Percentiles rank a stretch among this genome's conserved stretches.
phyloP scores from a whole-genome alignment of 2,797 vertebrate genomes.

The Pelodytes ibericus region DNA sequence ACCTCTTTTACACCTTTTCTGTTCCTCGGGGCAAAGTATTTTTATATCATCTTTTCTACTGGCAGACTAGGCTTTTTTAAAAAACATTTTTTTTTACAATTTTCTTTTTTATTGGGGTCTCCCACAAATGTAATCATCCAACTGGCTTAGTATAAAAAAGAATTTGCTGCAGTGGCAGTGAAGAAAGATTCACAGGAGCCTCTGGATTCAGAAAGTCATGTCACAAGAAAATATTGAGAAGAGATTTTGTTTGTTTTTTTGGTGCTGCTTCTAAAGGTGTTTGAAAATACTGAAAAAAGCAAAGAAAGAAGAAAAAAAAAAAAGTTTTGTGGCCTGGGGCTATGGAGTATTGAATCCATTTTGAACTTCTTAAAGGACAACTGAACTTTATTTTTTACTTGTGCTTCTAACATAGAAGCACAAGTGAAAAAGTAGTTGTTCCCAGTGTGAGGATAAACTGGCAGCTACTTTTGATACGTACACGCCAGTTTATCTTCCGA shows the following conservation, averaged over 20 bases:
- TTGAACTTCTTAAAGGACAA: conserved; percentile 62
- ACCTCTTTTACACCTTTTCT: neutral
- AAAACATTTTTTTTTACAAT: neutral
- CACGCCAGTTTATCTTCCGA: too few species aligned
- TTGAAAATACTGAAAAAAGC: conserved; percentile 19
- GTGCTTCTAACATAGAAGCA: too few species aligned
- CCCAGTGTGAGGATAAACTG: too few species aligned
- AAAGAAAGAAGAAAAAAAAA: conserved; percentile 1
- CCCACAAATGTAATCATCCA: conserved; percentile 9
- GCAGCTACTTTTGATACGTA: too few species aligned
- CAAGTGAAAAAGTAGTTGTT: too few species aligned
- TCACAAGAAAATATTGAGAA: conserved; percentile 18
- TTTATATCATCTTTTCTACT: conserved; percentile 5
- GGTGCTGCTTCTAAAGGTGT: conserved; percentile 43
- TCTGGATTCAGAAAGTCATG: conserved; percentile 4
- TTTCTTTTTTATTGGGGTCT: conserved; percentile 19
- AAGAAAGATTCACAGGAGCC: conserved; percentile 8
- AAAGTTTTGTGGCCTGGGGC: conserved; percentile 48
- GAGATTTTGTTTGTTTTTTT: too few species aligned
- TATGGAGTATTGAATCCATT: conserved; percentile 60
- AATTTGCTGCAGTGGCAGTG: conserved; percentile 13
- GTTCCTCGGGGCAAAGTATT: neutral
- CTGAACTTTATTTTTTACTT: too few species aligned
- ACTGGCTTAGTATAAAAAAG: conserved; percentile 4
- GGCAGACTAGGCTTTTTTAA: too few species aligned